phyloP scores from a whole-genome alignment of 1,140 invertebrate genomes.

The Pectinophora gossypiella region DNA sequence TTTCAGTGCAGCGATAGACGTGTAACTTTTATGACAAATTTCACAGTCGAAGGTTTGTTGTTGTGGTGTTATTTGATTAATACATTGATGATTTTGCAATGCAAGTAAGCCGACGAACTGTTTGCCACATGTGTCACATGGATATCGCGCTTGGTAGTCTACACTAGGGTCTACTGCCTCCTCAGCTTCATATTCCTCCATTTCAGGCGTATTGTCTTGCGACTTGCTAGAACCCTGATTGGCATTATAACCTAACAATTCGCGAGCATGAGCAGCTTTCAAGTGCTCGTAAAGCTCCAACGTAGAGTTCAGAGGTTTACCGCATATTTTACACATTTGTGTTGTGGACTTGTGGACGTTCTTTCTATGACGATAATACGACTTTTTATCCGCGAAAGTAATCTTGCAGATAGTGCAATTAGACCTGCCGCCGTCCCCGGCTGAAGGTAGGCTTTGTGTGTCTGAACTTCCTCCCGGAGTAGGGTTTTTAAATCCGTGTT shows the following conservation, averaged over 20 bases:
- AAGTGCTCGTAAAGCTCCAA: constrained; percentile 69
- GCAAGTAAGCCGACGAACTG: constrained; percentile 65
- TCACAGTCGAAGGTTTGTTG: constrained; percentile 74
- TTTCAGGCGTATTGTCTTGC: constrained; percentile 43
- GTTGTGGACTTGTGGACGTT: constrained; percentile 64
- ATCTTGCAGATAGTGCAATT: constrained; percentile 75
- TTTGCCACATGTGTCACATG: constrained; percentile 68
- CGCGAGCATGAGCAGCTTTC: constrained; percentile 63
- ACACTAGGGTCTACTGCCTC: constrained; percentile 46
- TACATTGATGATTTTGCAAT: constrained; percentile 69
- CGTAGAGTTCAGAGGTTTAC: constrained; percentile 65
- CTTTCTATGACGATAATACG: constrained; percentile 72
- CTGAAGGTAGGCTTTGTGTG: constrained; percentile 22
- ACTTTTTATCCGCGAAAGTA: constrained; percentile 69
- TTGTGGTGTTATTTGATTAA: constrained; percentile 43
- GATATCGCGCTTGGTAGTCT: constrained; percentile 65
- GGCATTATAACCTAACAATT: constrained; percentile 66
- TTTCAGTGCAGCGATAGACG: constrained; percentile 73
- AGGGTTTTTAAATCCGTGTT: constrained; percentile 57
- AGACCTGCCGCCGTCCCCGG: constrained; percentile 32
- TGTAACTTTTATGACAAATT: constrained; percentile 77
- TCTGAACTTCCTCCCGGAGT: constrained; percentile 39
- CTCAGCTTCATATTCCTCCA: constrained; percentile 57
- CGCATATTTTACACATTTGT: constrained; percentile 72
- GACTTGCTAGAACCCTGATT: constrained; percentile 56